phyloP scores from a whole-genome alignment of 1,140 invertebrate genomes.

The Acromyrmex charruanus region DNA sequence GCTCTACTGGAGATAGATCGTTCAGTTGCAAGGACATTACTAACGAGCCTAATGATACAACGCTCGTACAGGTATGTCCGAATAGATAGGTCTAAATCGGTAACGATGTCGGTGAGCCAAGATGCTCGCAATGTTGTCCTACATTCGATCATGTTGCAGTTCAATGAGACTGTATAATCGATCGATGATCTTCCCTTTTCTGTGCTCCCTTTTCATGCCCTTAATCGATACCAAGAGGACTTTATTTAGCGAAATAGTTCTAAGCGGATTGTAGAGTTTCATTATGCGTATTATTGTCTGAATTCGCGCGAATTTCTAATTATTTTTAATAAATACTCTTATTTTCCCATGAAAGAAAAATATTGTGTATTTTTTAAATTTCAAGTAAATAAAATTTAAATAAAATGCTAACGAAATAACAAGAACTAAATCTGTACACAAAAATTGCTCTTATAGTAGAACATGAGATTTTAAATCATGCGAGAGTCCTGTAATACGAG shows the following conservation, averaged over 20 bases:
- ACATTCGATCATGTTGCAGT: conserved; percentile 66
- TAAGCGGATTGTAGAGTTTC: neutral
- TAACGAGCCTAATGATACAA: conserved; percentile 77
- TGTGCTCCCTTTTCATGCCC: conserved; percentile 50
- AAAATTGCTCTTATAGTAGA: neutral
- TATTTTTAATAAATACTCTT: neutral
- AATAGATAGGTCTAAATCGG: conserved; percentile 81
- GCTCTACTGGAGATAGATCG: conserved; percentile 38
- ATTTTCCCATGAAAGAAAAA: neutral
- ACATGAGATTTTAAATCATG: neutral
- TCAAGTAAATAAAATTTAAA: neutral
- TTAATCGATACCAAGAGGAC: conserved; percentile 44
- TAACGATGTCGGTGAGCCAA: conserved; percentile 79
- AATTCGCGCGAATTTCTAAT: neutral
- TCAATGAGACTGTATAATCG: conserved; percentile 50
- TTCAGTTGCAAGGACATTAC: conserved; percentile 59
- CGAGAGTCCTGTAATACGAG: neutral
- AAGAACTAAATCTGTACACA: neutral
- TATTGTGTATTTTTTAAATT: neutral
- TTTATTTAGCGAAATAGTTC: conserved; percentile 35
- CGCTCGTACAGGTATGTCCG: conserved; percentile 74
- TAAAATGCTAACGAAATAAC: neutral
- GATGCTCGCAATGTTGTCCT: conserved; percentile 72
- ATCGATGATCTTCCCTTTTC: conserved; percentile 73
- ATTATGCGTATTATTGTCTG: neutral